Evolutionary conservation across 1,140 invertebrate species (phyloP), one percentile per base, ranked within the genome.

Genomic region (Dendrolimus kikuchii): DNA sequence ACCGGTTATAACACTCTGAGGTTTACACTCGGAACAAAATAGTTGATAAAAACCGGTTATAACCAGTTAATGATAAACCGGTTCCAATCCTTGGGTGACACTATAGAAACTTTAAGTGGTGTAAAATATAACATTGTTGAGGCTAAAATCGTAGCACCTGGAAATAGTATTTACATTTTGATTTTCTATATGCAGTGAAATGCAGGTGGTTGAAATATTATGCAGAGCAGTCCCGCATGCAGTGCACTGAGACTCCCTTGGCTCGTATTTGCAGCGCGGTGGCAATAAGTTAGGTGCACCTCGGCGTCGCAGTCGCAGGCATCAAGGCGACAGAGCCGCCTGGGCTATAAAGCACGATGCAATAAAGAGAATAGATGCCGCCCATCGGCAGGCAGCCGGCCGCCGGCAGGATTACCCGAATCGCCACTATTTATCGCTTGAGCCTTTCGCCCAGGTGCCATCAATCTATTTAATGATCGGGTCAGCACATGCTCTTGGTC

Each of bases 401-500:
- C 77, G 78, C 74, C 66, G 70, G 69, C 74, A 71, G 81, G 81
- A 83, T 86, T 86, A 86, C 73, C 73, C 68, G 80, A 83, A 85
- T 83, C 82, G 80, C 80, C 80, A 83, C 82, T 86, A 86, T 86
- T 82, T 86, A 86, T 86, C 80, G 82, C 80, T 73, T 73, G 68
- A 79, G 77, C 78, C 82, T 79, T 77, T 72, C 82, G 70, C 77
- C 78, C 82, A 86, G 82, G 82, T 86, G 77, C 82, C 72, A 86
- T 86, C 82, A 81, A 86, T 86, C 82, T 86, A 76, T 86, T 86
- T 86, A 86, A 86, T 86, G 82, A 86, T 83, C 82, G 80, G 82
- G 82, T 86, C 82, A 86, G 80, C 81, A 82, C 78, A 73, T 79
- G 68, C 75, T 82, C 80, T 83, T 65, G 59, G 59, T 77, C 78